Evolutionary conservation across 1,140 invertebrate species (phyloP), one percentile per base, ranked within the genome.

Genomic region (Dreissena polymorpha): DNA sequence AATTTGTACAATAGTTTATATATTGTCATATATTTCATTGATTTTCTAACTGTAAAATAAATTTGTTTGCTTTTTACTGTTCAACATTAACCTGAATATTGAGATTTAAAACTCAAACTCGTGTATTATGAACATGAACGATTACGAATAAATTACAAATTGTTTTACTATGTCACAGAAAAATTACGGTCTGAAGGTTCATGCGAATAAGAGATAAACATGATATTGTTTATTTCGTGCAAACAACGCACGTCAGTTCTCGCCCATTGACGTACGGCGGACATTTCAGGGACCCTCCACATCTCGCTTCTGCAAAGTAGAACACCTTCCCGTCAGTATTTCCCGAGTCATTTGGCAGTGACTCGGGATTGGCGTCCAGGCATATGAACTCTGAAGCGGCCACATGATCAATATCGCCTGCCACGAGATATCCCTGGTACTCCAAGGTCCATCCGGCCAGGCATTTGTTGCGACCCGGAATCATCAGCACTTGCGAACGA

Each of bases 171-270:
- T 39, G 39, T 39, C 39, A 39, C n/a, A n/a, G n/a, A n/a, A n/a
- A n/a, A n/a, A n/a, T n/a, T n/a, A n/a, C n/a, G n/a, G n/a, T n/a
- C n/a, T n/a, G n/a, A n/a, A n/a, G n/a, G n/a, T 39, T 39, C 39
- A 39, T 39, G 8, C 39, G 39, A 39, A 39, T 39, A 39, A 65
- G 25, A 1, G 51, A 23, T 65, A 23, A 49, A 64, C 57, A 16
- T 8, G 21, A 63, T 12, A 29, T 0, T 68, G n/a, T 50, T 23
- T 84, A 86, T 53, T 85, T 88, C 0, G 83, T 67, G 60, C 88
- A 89, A 12, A 89, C 86, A 23, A 82, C 86, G 73, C 88, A 89
- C 3, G 85, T 80, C 3, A 88, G 39, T 29, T 84, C 85, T 10
- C 76, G 23, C 0, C 84, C 77, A 14, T 77, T 21, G 5, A 81